Conservation (phyloP, 2,113 vertebrate species). For the Cavia porcellus region DNA sequence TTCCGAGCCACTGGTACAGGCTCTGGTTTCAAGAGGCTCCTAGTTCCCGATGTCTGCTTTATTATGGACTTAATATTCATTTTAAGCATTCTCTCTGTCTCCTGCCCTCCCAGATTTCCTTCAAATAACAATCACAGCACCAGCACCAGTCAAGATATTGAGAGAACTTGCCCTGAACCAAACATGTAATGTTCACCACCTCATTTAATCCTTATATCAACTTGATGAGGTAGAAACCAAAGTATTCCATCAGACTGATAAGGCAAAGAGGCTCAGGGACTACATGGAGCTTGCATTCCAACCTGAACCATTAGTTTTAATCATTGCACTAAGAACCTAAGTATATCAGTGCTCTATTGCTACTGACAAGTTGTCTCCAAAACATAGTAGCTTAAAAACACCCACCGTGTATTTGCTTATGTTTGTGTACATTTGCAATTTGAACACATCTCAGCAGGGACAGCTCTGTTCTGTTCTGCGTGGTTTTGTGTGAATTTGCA, state of each 20-base stretch:
- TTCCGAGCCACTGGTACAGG: not conserved
- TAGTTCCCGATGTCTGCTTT: not conserved
- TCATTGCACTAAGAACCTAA: not conserved
- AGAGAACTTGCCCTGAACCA: not conserved
- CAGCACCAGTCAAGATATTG: not conserved
- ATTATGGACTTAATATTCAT: not conserved
- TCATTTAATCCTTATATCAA: not conserved
- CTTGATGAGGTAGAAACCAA: not conserved
- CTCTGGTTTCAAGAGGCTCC: not conserved
- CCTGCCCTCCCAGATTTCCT: not conserved
- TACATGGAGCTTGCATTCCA: not conserved
- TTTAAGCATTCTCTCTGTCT: not conserved
- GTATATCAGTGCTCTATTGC: not conserved
- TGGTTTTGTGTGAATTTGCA: not conserved
- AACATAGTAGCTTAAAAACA: not conserved
- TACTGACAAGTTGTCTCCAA: constrained; percentile 5
- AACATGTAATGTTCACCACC: not conserved
- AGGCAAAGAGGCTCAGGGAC: not conserved
- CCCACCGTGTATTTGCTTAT: not conserved
- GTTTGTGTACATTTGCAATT: not conserved
- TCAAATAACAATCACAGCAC: not conserved
- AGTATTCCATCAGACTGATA: not conserved
- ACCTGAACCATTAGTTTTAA: not conserved
- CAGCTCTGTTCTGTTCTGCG: not conserved
- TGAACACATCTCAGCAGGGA: not conserved